These are phyloP conservation scores for Lineus longissimus DNA, from an alignment of 1,140 invertebrate genomes.

Conservation along the genomic window DNA sequence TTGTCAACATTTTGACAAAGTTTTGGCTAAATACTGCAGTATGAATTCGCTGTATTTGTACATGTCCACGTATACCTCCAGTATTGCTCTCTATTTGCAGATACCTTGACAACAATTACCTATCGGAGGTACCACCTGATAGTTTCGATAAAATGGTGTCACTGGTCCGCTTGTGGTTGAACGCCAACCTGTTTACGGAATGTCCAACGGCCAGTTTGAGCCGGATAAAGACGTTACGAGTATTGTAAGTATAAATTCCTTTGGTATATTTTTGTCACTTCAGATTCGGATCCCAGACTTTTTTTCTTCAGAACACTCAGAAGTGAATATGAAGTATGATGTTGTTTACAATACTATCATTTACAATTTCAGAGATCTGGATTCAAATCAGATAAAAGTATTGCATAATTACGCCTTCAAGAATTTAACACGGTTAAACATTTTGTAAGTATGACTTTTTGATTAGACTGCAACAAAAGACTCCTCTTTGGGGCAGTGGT, in stretches of 20 bases:
- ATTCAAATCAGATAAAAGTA: not conserved
- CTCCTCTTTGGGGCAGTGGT: too few species aligned
- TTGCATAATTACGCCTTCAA: not conserved
- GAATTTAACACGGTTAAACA: not conserved
- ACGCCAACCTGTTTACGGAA: conserved; percentile 27
- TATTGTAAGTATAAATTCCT: conserved; percentile 27
- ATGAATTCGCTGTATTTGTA: not conserved
- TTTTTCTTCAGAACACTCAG: not conserved
- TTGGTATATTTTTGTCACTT: not conserved
- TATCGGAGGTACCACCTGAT: conserved; percentile 25
- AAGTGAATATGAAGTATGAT: not conserved
- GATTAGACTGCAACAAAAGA: too few species aligned
- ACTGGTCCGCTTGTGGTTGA: conserved; percentile 27
- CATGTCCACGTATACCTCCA: too few species aligned
- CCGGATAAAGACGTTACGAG: conserved; percentile 16
- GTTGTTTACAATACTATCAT: too few species aligned
- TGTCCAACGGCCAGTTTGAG: conserved; percentile 27
- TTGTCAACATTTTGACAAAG: too few species aligned
- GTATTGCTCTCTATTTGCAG: conserved; percentile 25
- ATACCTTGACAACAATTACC: conserved; percentile 38
- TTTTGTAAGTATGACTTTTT: too few species aligned
- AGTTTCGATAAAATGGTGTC: conserved; percentile 25
- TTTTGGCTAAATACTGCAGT: too few species aligned
- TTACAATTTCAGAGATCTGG: not conserved
- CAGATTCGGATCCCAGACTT: too few species aligned